phyloP scores from a whole-genome alignment of 2,113 vertebrate species.

The Propithecus coquereli region DNA sequence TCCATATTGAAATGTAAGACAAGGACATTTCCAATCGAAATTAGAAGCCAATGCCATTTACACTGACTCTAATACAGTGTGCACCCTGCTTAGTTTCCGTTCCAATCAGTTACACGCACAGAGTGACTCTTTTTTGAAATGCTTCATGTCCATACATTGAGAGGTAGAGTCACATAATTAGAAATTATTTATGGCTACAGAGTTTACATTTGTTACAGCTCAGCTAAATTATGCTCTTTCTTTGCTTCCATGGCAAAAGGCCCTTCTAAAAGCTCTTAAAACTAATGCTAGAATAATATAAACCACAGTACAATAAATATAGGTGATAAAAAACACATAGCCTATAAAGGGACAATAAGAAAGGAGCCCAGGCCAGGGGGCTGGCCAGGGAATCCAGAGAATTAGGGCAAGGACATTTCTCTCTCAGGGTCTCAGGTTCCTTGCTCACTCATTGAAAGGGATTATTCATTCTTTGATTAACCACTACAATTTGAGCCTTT shows the following conservation, averaged over 20 bases:
- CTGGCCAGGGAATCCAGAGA: background rate
- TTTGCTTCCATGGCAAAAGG: background rate
- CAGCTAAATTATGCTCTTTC: background rate
- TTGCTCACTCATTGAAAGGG: background rate
- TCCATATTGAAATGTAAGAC: background rate
- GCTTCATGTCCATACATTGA: background rate
- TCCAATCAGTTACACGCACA: too few species aligned
- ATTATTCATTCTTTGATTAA: background rate
- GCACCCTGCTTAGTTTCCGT: too few species aligned
- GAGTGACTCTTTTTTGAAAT: background rate
- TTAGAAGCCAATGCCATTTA: fast-evolving
- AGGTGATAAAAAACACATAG: background rate
- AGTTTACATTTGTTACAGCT: background rate
- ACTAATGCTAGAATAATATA: background rate
- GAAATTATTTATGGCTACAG: background rate
- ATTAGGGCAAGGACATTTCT: background rate
- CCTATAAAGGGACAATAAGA: background rate
- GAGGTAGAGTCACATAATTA: background rate
- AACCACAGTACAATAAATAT: background rate
- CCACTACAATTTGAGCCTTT: background rate
- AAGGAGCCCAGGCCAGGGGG: background rate
- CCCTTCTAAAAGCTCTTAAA: background rate
- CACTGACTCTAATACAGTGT: fast-evolving
- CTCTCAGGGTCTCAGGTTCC: background rate
- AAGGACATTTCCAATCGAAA: background rate